phyloP scores from a whole-genome alignment of 1,140 invertebrate genomes.

The Trichomalopsis sarcophagae region DNA sequence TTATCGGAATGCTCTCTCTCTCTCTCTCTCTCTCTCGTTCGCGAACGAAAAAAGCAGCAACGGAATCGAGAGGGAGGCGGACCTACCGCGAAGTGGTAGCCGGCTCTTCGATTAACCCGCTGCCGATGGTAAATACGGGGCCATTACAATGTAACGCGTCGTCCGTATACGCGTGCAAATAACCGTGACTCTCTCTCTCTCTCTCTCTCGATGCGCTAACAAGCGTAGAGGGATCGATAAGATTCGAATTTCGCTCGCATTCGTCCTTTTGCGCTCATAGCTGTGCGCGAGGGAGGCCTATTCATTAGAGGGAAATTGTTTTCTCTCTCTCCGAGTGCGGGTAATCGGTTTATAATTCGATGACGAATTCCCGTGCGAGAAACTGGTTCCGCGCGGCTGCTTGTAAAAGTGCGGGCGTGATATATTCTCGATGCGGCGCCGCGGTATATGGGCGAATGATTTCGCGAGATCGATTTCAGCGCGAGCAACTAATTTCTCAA shows the following conservation, averaged over 20 bases:
- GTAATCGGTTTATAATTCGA: slow-evolving; percentile 24
- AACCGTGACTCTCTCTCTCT: not conserved
- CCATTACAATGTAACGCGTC: slow-evolving; percentile 44
- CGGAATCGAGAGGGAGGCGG: not conserved
- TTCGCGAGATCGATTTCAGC: no score
- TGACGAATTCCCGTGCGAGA: not conserved
- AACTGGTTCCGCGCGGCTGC: not conserved
- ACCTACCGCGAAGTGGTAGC: slow-evolving; percentile 50
- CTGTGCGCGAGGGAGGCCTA: not conserved
- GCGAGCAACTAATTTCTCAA: no score
- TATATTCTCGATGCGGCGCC: no score
- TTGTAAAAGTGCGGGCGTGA: no score
- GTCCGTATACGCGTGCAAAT: slow-evolving; percentile 6
- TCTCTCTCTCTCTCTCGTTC: slow-evolving; percentile 18
- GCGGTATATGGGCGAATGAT: no score
- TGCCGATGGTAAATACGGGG: not conserved
- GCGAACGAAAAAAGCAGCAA: slow-evolving; percentile 17
- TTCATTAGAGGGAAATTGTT: not conserved
- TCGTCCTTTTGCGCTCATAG: not conserved
- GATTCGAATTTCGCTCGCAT: not conserved
- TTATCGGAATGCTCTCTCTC: slow-evolving; percentile 58
- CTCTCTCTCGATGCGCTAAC: slow-evolving; percentile 21
- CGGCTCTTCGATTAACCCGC: slow-evolving; percentile 34
- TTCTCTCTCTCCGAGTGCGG: not conserved
- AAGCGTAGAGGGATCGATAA: slow-evolving; percentile 30